Conservation (phyloP, 1,140 invertebrate genomes). For the Camponotus floridanus region DNA sequence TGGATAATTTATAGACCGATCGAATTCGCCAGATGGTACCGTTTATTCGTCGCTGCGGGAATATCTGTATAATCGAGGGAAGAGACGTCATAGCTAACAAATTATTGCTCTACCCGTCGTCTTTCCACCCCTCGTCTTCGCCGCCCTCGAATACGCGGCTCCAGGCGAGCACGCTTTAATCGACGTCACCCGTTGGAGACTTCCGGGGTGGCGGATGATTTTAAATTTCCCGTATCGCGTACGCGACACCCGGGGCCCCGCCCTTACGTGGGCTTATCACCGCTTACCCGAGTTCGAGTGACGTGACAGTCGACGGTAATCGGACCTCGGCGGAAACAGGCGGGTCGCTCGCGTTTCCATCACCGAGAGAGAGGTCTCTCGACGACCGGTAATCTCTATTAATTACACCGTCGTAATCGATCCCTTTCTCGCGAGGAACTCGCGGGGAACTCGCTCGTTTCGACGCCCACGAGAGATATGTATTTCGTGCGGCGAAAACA, state of each 20-base stretch:
- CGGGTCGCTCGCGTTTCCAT: conserved; percentile 19
- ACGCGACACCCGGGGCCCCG: not conserved
- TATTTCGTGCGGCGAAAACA: not conserved
- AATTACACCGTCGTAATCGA: conserved; percentile 78
- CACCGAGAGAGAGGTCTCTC: not conserved
- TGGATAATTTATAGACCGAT: conserved; percentile 52
- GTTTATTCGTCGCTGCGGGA: not conserved
- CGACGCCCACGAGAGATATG: conserved; percentile 23
- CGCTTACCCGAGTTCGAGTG: not conserved
- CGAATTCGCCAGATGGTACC: conserved; percentile 55
- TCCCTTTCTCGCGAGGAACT: conserved; percentile 53
- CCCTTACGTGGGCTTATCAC: conserved; percentile 8
- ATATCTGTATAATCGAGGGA: conserved; percentile 22
- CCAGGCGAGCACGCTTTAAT: conserved; percentile 22
- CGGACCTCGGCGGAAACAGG: not conserved
- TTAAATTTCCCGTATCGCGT: conserved; percentile 41
- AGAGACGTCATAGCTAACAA: not conserved
- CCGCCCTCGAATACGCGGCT: not conserved
- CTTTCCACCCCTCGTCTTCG: too few species aligned
- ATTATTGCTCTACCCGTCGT: not conserved
- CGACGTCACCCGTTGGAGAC: conserved; percentile 28
- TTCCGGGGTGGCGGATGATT: conserved; percentile 26
- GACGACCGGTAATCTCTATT: conserved; percentile 71
- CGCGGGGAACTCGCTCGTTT: conserved; percentile 10
- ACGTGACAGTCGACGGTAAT: conserved; percentile 31